Conservation (phyloP, 2,888 invertebrate species). For the Glaucopsyche alexis region DNA sequence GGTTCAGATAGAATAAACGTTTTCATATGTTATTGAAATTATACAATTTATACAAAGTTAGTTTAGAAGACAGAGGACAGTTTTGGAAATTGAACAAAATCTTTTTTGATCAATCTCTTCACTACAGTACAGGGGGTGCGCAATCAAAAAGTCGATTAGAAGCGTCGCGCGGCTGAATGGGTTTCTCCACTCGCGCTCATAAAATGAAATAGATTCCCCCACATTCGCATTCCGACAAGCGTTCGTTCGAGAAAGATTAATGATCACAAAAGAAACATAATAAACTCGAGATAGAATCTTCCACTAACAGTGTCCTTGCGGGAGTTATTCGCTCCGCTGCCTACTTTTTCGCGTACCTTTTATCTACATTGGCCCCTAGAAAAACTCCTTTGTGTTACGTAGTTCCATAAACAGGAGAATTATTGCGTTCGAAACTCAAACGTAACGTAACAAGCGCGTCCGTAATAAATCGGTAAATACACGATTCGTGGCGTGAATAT, state of each 20-base stretch:
- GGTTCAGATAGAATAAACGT: background rate
- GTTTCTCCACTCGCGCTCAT: conserved; percentile 75
- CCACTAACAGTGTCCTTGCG: conserved; percentile 80
- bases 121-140: conserved; percentile 57
- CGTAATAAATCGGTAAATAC: conserved; percentile 58
- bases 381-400: conserved; percentile 41
- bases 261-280: conserved; percentile 81
- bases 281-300: conserved; percentile 79
- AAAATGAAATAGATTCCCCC: conserved; percentile 80
- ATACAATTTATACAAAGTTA: conserved; percentile 24
- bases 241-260: conserved; percentile 81
- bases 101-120: conserved; percentile 55
- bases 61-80: conserved; percentile 39
- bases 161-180: conserved; percentile 77
- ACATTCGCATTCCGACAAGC: conserved; percentile 81
- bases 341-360: conserved; percentile 69
- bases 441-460: conserved; percentile 48
- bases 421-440: conserved; percentile 42
- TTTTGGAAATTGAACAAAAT: conserved; percentile 46
- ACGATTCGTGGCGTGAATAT: conserved; percentile 45
- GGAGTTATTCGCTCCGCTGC: conserved; percentile 76
- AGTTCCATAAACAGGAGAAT: conserved; percentile 36
- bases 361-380: conserved; percentile 48
- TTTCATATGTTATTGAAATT: conserved; percentile 19
- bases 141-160: conserved; percentile 81